A percentile compares a stretch with the other conserved stretches of the same genome.
phyloP scores from a whole-genome alignment of 2,797 vertebrate species.

The Eidolon dupreanum region DNA sequence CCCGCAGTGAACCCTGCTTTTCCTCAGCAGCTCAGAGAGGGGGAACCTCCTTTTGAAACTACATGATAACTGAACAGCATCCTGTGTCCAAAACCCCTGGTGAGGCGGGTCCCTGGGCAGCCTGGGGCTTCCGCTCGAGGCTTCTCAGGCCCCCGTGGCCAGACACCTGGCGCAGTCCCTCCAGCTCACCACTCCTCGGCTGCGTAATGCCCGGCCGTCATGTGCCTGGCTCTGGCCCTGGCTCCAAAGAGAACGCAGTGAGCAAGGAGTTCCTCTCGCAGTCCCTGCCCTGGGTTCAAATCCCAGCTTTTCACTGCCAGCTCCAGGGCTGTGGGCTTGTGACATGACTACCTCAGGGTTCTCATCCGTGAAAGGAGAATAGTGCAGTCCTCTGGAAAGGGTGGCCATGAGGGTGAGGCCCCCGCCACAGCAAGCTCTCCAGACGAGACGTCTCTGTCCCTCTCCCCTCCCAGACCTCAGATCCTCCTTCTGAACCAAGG shows the following conservation, averaged over 20 bases:
- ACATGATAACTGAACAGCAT: neutral
- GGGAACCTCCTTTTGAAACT: neutral
- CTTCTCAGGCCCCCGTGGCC: neutral
- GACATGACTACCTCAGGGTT: neutral
- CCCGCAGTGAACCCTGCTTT: neutral
- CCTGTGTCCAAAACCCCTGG: neutral
- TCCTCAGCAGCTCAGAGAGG: neutral
- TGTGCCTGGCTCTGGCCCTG: neutral
- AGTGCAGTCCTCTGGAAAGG: neutral
- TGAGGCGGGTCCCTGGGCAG: neutral
- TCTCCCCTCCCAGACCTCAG: neutral
- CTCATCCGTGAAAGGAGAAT: neutral
- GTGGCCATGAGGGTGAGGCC: accelerated
- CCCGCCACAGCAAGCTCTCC: neutral
- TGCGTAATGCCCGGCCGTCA: accelerated
- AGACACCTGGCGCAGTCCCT: accelerated
- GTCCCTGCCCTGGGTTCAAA: neutral
- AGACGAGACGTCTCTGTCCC: accelerated
- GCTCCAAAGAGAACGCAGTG: neutral
- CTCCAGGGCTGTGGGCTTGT: accelerated
- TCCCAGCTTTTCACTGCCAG: neutral
- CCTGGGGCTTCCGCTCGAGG: neutral
- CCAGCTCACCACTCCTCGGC: neutral
- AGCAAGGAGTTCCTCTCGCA: accelerated
- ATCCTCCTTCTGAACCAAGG: neutral